phyloP scores from a whole-genome alignment of 1,140 invertebrate genomes.

The Calycopis cecrops region DNA sequence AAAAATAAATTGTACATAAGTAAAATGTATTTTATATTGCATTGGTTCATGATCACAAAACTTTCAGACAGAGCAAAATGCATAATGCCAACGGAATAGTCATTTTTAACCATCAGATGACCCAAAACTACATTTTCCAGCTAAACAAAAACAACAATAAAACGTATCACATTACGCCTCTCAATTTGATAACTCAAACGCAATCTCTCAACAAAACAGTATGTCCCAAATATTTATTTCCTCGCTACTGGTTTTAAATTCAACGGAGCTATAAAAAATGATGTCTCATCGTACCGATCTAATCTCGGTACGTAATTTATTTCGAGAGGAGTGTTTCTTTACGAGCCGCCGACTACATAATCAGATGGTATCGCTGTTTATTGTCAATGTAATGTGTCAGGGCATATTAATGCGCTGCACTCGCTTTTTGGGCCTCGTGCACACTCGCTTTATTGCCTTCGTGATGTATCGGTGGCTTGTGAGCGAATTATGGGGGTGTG shows the following conservation, averaged over 20 bases:
- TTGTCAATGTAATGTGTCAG: constrained; percentile 29
- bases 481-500: neutral
- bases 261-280: constrained; percentile 15
- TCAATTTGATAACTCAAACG: neutral
- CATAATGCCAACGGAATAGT: too few relatives aligned
- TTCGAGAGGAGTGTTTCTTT: constrained; percentile 24
- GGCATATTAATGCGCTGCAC: constrained; percentile 21
- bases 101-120: too few relatives aligned
- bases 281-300: constrained; percentile 22
- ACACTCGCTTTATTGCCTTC: constrained; percentile 5
- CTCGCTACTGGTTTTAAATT: constrained; percentile 20
- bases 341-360: constrained; percentile 28
- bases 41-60: too few relatives aligned
- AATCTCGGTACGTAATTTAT: constrained; percentile 28
- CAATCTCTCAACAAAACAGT: constrained; percentile 8
- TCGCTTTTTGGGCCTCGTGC: constrained; percentile 18
- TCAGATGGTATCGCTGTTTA: constrained; percentile 31
- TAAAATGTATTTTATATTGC: too few relatives aligned
- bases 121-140: too few relatives aligned
- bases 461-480: constrained; percentile 5
- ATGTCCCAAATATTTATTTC: constrained; percentile 6
- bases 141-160: too few relatives aligned
- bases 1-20: too few relatives aligned
- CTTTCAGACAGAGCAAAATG: too few relatives aligned
- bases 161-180: too few relatives aligned